Base-by-base conservation (phyloP, 2,113 vertebrate species). In the Austrofundulus limnaeus region DNA sequence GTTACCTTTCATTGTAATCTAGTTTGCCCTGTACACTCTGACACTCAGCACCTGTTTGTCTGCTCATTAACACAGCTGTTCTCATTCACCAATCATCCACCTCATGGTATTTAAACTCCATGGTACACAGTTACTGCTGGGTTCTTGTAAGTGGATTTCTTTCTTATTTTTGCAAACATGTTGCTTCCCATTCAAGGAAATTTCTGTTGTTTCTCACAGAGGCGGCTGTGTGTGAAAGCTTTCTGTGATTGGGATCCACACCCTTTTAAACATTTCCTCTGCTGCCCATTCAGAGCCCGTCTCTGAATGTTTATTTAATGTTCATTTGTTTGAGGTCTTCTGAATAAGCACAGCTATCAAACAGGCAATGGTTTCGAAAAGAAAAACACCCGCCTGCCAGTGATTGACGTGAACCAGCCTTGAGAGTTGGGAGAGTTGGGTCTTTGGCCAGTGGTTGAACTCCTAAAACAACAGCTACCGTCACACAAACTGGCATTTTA, bases 231-330 rank as follows among this genome's bases (percentile, higher is more conserved):
- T 15, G 14, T 48, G 20, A 47, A 24, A 25, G 43, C 41, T 43
- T 16, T 2, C 61, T 80, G 61, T 82, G 64, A 72, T 74, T 68
- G 34, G 50, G 61, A 65, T 37, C 61, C 77, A 63, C 64, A 71
- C 76, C 48, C 60, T 72, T 80, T n/a, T 43, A 74, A 80, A 70
- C 61, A 62, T 80, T 85, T 87, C 84, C 88, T 78, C 28, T 23
- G 1, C 51, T 25, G 48, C 42, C 31, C 8, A 34, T 34, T 34
- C 31, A 10, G 52, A 65, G 75, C 70, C 67, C 21, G n/a, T 75
- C 56, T 61, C 61, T 25, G 46, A 38, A 23, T 88, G 82, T 88
- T 90, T 85, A 68, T 73, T 63, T 72, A 77, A 72, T 80, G 68
- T 66, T 59, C 60, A 45, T 80, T 76, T 75, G 41, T 59, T 17